phyloP scores from a whole-genome alignment of 2,113 vertebrate species.

The Pterocles burchelli region DNA sequence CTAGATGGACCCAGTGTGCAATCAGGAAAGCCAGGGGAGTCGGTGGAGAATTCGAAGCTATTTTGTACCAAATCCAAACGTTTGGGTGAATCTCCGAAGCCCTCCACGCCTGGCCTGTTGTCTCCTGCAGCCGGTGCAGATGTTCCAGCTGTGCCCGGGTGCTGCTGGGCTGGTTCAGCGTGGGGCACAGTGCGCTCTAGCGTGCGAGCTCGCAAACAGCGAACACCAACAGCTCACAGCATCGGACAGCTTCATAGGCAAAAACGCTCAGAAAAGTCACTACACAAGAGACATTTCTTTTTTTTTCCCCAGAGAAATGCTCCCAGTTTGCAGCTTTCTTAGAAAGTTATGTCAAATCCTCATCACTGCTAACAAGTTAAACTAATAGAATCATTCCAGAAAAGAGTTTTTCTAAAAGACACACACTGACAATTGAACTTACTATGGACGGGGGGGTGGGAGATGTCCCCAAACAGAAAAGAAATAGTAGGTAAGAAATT shows the following conservation, averaged over 20 bases:
- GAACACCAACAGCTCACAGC: accelerated
- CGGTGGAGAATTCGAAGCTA: neutral
- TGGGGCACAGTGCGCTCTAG: constrained; percentile 35
- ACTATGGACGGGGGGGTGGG: neutral
- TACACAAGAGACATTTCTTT: neutral
- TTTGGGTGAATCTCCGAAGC: neutral
- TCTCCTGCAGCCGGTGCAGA: neutral
- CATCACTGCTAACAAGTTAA: neutral
- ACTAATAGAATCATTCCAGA: neutral
- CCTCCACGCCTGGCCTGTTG: neutral
- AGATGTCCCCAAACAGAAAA: neutral
- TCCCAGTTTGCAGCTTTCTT: neutral
- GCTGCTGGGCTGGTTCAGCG: neutral
- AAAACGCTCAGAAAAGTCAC: neutral
- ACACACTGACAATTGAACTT: neutral
- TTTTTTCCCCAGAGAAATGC: neutral
- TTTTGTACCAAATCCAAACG: neutral
- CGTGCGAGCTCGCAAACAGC: neutral
- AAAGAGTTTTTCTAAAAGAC: neutral
- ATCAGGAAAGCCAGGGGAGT: neutral
- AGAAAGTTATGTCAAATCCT: neutral
- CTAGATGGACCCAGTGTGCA: neutral
- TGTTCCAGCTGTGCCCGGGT: neutral
- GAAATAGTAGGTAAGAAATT: neutral
- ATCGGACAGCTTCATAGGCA: neutral